Evolutionary conservation across 1,140 invertebrate species (phyloP).

Genomic region (Aphis craccivora): DNA sequence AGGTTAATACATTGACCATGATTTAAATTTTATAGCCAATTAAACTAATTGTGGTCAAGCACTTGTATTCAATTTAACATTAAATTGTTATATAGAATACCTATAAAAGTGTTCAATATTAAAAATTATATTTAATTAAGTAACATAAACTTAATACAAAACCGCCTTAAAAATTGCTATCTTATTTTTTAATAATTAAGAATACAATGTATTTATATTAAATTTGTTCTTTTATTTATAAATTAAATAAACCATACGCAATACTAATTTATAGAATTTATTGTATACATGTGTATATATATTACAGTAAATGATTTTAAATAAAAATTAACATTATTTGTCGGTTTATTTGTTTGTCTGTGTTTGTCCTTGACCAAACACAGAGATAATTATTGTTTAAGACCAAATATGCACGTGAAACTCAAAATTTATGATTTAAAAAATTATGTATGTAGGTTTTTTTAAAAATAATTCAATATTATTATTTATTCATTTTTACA

Average conservation of each 20-base stretch:
- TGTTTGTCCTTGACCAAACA: too few species aligned
- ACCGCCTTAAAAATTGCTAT: too few species aligned
- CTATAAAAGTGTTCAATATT: background rate
- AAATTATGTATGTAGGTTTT: too few species aligned
- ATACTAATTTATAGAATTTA: background rate
- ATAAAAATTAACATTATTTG: too few species aligned
- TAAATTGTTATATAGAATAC: background rate
- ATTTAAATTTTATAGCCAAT: slow-evolving; percentile 12
- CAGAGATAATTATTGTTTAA: too few species aligned
- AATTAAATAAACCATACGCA: background rate
- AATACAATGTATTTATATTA: background rate
- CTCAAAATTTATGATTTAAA: too few species aligned
- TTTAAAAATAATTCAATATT: too few species aligned
- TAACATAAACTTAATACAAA: too few species aligned
- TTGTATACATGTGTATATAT: background rate
- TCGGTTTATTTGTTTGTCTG: too few species aligned
- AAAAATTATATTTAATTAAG: background rate
- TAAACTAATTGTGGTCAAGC: slow-evolving; percentile 3
- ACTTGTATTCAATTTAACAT: background rate
- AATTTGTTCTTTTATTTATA: background rate
- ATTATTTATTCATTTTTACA: too few species aligned
- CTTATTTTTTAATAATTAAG: background rate
- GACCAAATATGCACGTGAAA: too few species aligned
- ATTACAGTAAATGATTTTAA: too few species aligned
- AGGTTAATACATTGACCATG: background rate